Base-by-base conservation (phyloP, 2,113 vertebrate genomes). In the Rhizomys pruinosus region DNA sequence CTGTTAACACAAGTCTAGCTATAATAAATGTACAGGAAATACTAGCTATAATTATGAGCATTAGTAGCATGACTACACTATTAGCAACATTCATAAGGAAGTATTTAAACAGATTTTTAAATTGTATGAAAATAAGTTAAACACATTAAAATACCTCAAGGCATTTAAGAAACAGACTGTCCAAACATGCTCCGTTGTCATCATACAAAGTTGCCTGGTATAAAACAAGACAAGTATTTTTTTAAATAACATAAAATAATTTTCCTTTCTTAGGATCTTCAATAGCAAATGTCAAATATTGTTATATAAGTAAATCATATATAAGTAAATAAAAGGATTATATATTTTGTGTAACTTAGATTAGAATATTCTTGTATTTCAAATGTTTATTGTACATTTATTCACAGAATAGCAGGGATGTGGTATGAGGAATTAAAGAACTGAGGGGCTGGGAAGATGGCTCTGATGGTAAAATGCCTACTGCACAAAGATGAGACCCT, bases 151-250 rank as follows among this genome's bases (percentile, higher is more conserved):
- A 86, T 98, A 99, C 98, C 98, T 98, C 96, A 96, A 92, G 97
- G 74, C 84, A 72, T 79, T 97, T 98, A 64, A 98, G 61, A 97
- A 98, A 98, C n/a, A 98, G 87, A 59, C 89, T 98, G 82, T 99
- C 98, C 97, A 99, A 96, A 80, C 97, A 97, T 22, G 97, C 97
- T 93, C 98, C 98, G 98, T 98, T 98, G 92, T 98, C 98, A 92
- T 98, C 98, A 97, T 96, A 97, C 95, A 99, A 96, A 77, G 89
- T 13, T 80, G 97, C 98, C 98, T 99, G 78, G 55, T 97, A 96
- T 16, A 88, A 90, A 97, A 94, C 13, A 97, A 93, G 88, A 95
- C 63, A 59, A 85, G 78, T 74, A 87, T 93, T 69, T 52, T 52
- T 11, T 93, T 86, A 5, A 82, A 64, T 0, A 68, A 0, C 13